phyloP scores from a whole-genome alignment of 1,140 invertebrate genomes.

The Tetramorium parvispinum region DNA sequence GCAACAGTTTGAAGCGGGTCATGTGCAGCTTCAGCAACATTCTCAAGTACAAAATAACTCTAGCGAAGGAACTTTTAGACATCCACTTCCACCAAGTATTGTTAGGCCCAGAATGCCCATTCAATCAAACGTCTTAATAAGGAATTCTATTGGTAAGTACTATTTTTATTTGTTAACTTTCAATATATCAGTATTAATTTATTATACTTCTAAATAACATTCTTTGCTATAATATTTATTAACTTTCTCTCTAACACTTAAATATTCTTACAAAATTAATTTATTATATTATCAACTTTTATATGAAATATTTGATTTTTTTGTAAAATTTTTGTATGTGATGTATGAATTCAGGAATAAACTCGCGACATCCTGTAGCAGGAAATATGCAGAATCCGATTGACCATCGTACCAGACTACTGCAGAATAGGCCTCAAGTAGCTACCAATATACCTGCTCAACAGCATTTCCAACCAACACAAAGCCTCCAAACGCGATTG shows the following conservation, averaged over 20 bases:
- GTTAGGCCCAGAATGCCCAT: constrained; percentile 84
- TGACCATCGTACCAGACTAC: constrained; percentile 84
- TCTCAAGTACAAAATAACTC: constrained; percentile 76
- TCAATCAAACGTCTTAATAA: constrained; percentile 81
- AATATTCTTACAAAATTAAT: not conserved
- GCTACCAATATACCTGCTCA: constrained; percentile 72
- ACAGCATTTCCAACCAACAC: constrained; percentile 80
- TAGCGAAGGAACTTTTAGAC: constrained; percentile 86
- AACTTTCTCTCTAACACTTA: not conserved
- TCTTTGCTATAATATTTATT: not conserved
- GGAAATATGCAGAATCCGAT: constrained; percentile 82
- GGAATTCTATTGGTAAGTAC: constrained; percentile 81
- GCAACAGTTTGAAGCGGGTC: constrained; percentile 79
- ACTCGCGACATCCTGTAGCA: constrained; percentile 77
- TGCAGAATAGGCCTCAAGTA: constrained; percentile 81
- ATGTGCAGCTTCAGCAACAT: constrained; percentile 82
- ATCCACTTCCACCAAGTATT: constrained; percentile 87
- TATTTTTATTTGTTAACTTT: constrained; percentile 31
- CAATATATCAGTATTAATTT: not conserved
- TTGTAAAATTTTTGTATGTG: not conserved
- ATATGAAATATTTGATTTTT: not conserved
- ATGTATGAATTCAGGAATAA: constrained; percentile 72
- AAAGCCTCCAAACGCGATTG: constrained; percentile 80
- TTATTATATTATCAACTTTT: constrained; percentile 5
- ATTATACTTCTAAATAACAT: not conserved